A percentile compares a stretch with the other conserved stretches of the same genome.
Conservation (phyloP, 2,888 invertebrate genomes). For the Sesia bembeciformis region DNA sequence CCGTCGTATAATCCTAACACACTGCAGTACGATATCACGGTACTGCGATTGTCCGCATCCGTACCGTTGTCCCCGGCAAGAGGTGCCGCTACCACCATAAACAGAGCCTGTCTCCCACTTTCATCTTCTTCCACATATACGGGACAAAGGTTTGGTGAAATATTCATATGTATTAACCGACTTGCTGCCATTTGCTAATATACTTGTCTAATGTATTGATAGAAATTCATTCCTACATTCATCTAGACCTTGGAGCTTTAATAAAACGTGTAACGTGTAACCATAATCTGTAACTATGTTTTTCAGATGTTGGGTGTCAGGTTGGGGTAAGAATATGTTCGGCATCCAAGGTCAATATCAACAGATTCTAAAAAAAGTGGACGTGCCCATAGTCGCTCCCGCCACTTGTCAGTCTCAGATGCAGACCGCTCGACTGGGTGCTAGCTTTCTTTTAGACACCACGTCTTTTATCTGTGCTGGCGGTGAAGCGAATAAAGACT, state of each 20-base stretch:
- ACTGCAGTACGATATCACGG: conserved; percentile 86
- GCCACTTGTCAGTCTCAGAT: conserved; percentile 78
- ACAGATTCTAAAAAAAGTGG: conserved; percentile 82
- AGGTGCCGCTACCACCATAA: conserved; percentile 73
- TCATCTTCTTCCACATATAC: conserved; percentile 40
- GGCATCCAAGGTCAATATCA: conserved; percentile 73
- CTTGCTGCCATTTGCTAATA: too few species aligned
- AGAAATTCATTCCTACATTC: too few species aligned
- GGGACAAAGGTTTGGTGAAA: conserved; percentile 57
- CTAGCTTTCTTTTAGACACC: conserved; percentile 75
- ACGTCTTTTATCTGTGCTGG: conserved; percentile 86
- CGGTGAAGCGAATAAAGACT: conserved; percentile 83
- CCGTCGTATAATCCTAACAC: conserved; percentile 81
- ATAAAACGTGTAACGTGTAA: too few species aligned
- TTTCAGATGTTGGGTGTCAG: conserved; percentile 79
- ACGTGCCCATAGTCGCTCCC: conserved; percentile 80
- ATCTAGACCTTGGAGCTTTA: too few species aligned
- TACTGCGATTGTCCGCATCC: conserved; percentile 78
- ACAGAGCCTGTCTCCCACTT: conserved; percentile 76
- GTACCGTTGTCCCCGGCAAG: conserved; percentile 61
- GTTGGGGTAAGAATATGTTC: conserved; percentile 91
- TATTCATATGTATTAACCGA: too few species aligned
- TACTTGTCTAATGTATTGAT: too few species aligned
- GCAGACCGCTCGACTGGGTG: conserved; percentile 78
- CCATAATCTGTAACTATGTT: neutral